Percentiles rank a stretch among this genome's conserved stretches.
Evolutionary conservation across 2,888 invertebrate species (phyloP).

Genomic region (Hypolimnas misippus): DNA sequence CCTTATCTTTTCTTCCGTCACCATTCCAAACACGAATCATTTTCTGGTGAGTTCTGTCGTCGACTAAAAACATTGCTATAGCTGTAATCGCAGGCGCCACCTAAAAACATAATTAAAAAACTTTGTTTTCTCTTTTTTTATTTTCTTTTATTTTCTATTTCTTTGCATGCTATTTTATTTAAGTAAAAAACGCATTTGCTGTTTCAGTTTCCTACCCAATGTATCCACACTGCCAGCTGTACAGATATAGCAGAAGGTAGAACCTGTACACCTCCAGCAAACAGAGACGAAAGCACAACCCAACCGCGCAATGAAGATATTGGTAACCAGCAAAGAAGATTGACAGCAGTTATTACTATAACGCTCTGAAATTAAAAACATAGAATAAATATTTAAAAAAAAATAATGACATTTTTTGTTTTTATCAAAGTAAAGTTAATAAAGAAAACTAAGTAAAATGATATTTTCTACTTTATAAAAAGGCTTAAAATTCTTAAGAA

Average conservation of each 20-base stretch:
- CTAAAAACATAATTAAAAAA: slow-evolving; percentile 48
- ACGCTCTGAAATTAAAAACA: slow-evolving; percentile 61
- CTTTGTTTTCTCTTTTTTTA: too few species aligned
- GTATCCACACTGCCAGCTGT: slow-evolving; percentile 62
- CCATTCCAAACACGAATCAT: slow-evolving; percentile 46
- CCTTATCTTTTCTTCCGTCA: slow-evolving; percentile 15
- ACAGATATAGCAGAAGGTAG: slow-evolving; percentile 52
- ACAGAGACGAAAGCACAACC: slow-evolving; percentile 57
- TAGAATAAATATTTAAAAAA: too few species aligned
- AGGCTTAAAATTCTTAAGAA: too few species aligned
- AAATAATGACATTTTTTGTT: too few species aligned
- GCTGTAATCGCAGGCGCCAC: slow-evolving; percentile 55
- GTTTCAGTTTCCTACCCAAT: slow-evolving; percentile 63
- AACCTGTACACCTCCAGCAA: slow-evolving; percentile 47
- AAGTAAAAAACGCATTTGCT: too few species aligned
- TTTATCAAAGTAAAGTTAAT: too few species aligned
- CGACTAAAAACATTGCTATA: slow-evolving; percentile 52
- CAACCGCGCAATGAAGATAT: slow-evolving; percentile 63
- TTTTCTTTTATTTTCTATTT: too few species aligned
- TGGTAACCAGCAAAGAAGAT: slow-evolving; percentile 70
- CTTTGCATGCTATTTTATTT: too few species aligned
- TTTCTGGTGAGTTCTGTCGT: slow-evolving; percentile 53
- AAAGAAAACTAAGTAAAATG: too few species aligned
- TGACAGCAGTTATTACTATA: slow-evolving; percentile 55
- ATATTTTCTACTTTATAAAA: too few species aligned